A percentile compares a stretch with the other conserved stretches of the same genome.
Evolutionary conservation across 2,888 invertebrate species (phyloP).

Genomic region (Campaea margaritaria): DNA sequence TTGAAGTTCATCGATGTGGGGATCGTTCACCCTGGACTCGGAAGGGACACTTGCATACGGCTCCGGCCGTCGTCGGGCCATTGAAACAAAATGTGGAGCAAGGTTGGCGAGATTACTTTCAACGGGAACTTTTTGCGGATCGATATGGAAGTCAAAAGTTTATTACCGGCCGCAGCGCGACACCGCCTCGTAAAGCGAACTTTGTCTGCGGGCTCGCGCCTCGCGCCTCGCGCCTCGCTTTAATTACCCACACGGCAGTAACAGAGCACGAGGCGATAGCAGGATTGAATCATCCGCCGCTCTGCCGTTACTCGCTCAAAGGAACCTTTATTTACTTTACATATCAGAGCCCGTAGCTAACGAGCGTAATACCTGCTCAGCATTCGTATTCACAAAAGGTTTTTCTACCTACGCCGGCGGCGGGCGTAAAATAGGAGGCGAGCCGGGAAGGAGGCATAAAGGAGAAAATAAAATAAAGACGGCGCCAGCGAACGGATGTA

Average conservation of each 20-base stretch:
- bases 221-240: too few relatives aligned
- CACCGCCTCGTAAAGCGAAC: constrained; percentile 65
- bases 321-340: constrained; percentile 80
- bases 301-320: constrained; percentile 46
- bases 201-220: constrained; percentile 45
- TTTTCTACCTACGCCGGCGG: constrained; percentile 79
- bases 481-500: constrained; percentile 81
- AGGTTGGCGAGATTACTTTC: constrained; percentile 83
- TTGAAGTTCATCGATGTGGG: constrained; percentile 83
- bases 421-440: constrained; percentile 84
- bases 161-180: constrained; percentile 68
- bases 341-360: constrained; percentile 80
- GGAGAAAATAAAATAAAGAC: constrained; percentile 85
- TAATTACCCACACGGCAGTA: constrained; percentile 37
- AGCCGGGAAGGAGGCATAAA: constrained; percentile 81
- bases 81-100: constrained; percentile 83
- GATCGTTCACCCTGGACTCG: constrained; percentile 78
- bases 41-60: constrained; percentile 83
- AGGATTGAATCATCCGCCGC: constrained; percentile 38
- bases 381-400: constrained; percentile 85
- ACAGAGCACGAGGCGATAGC: constrained; percentile 26
- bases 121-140: constrained; percentile 79
- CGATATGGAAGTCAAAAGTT: constrained; percentile 81
- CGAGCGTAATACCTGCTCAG: constrained; percentile 82
- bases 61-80: constrained; percentile 68